These are phyloP conservation scores for Epinotia demarniana DNA, from an alignment of 2,888 invertebrate genomes.

Conservation along the genomic window DNA sequence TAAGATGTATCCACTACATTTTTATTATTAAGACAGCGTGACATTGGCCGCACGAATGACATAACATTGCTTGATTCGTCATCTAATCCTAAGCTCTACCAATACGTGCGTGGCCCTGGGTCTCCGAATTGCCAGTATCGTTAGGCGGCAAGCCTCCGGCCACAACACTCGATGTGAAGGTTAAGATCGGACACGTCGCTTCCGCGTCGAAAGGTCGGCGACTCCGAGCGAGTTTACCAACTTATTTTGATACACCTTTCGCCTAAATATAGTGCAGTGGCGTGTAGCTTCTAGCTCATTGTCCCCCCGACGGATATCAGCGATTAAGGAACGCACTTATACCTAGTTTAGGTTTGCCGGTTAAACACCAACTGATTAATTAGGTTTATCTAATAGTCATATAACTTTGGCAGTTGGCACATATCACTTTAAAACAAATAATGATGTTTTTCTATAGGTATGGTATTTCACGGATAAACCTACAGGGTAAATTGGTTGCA, in stretches of 20 bases:
- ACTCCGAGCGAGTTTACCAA: constrained; percentile 47
- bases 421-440: background rate
- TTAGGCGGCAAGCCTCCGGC: constrained; percentile 24
- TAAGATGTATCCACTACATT: background rate
- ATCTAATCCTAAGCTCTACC: constrained; percentile 34
- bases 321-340: background rate
- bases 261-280: constrained; percentile 30
- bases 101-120: constrained; percentile 30
- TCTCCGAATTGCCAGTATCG: constrained; percentile 5
- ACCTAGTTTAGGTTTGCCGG: background rate
- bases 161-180: constrained; percentile 55
- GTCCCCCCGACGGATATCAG: no score
- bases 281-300: background rate
- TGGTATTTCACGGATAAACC: no score
- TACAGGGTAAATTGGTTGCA: no score
- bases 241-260: constrained; percentile 39
- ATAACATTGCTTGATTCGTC: constrained; percentile 24
- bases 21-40: background rate
- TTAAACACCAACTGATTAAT: background rate
- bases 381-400: background rate
- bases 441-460: no score
- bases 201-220: constrained; percentile 69
- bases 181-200: constrained; percentile 56
- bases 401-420: background rate
- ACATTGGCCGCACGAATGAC: constrained; percentile 17